Percentiles rank a stretch among this genome's conserved stretches.
Conservation (phyloP, 2,888 invertebrate species). For the Apotomis capreana region DNA sequence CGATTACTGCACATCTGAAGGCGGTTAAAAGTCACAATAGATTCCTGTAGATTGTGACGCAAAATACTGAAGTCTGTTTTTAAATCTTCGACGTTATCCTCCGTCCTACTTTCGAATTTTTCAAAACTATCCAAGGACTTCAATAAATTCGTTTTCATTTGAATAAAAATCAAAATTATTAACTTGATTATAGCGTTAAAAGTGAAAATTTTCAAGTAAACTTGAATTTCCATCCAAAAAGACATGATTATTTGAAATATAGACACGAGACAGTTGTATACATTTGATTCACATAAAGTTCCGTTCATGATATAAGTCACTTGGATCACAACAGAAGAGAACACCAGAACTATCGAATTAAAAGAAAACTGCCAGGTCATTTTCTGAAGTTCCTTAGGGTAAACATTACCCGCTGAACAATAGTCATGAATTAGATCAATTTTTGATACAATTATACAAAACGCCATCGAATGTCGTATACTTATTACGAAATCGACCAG, state of each 20-base stretch:
- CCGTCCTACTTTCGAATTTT: background rate
- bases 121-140: background rate
- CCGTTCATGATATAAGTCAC: background rate
- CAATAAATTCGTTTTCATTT: background rate
- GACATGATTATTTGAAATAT: background rate
- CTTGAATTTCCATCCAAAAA: constrained; percentile 10
- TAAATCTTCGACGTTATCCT: background rate
- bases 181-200: constrained; percentile 13
- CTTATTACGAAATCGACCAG: constrained; percentile 13
- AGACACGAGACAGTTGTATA: background rate
- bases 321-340: background rate
- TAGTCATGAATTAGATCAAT: constrained; percentile 8
- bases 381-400: background rate
- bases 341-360: background rate
- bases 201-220: constrained; percentile 10
- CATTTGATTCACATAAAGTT: background rate
- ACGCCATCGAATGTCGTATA: constrained; percentile 8
- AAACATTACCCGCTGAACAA: background rate
- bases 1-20: constrained; percentile 13
- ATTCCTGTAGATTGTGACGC: background rate
- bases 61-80: background rate
- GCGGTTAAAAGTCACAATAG: constrained; percentile 13
- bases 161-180: constrained; percentile 6
- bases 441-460: constrained; percentile 12
- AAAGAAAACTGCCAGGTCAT: background rate